Evolutionary conservation across 2,888 invertebrate species (phyloP).

Genomic region (Craniophora ligustri): DNA sequence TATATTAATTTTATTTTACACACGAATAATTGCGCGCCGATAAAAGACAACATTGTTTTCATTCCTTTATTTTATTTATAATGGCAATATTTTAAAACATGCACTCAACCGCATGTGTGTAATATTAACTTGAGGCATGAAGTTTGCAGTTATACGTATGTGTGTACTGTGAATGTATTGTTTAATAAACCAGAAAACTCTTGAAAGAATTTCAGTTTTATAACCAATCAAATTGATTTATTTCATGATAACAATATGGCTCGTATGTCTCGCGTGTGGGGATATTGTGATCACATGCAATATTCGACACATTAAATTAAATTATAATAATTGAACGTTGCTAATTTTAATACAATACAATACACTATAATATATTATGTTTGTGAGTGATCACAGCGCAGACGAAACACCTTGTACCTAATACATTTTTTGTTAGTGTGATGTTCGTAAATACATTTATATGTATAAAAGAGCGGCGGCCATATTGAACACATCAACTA

Average conservation of each 20-base stretch:
- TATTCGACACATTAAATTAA: slow-evolving; percentile 9
- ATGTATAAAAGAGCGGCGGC: slow-evolving; percentile 24
- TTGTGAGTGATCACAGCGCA: slow-evolving; percentile 17
- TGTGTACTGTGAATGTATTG: slow-evolving; percentile 18
- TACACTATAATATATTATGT: slow-evolving; percentile 27
- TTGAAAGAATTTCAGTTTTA: neutral
- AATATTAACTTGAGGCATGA: slow-evolving; percentile 28
- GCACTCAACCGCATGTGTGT: slow-evolving; percentile 21
- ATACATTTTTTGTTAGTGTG: slow-evolving; percentile 33
- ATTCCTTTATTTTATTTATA: slow-evolving; percentile 54
- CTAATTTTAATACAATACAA: slow-evolving; percentile 10
- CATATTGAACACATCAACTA: slow-evolving; percentile 49
- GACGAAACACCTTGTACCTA: slow-evolving; percentile 27
- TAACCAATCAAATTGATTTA: slow-evolving; percentile 10
- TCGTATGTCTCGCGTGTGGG: neutral
- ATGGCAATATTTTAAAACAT: slow-evolving; percentile 49
- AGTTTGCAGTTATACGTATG: slow-evolving; percentile 18
- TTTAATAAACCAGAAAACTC: slow-evolving; percentile 29
- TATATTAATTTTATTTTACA: slow-evolving; percentile 50
- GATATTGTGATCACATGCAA: slow-evolving; percentile 14
- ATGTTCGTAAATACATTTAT: slow-evolving; percentile 20
- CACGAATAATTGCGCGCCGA: slow-evolving; percentile 53
- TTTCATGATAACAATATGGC: slow-evolving; percentile 18
- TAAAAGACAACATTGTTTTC: slow-evolving; percentile 51
- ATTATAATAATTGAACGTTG: slow-evolving; percentile 22